These are phyloP conservation scores for Drosophila nigromelanica DNA, from an alignment of 1,140 invertebrate genomes.

Conservation along the genomic window DNA sequence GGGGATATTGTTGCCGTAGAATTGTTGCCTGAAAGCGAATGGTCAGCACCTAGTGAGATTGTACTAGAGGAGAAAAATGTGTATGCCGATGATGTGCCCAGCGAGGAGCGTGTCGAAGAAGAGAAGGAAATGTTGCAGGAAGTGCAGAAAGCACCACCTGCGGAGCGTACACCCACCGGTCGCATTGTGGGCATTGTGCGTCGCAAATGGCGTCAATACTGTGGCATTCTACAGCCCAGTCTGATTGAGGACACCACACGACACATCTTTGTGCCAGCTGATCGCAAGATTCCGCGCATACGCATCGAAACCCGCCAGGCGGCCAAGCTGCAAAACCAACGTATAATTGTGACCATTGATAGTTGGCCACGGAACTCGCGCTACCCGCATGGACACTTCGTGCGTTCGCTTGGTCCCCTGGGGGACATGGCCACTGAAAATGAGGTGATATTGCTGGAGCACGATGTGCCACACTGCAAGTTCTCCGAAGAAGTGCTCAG, in stretches of 20 bases:
- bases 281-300: conserved; percentile 95
- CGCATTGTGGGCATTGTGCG: conserved; percentile 97
- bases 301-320: conserved; percentile 96
- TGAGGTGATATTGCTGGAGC: conserved; percentile 97
- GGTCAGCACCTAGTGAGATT: conserved; percentile 94
- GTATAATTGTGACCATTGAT: conserved; percentile 96
- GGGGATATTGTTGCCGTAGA: conserved; percentile 97
- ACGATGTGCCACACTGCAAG: conserved; percentile 97
- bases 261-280: conserved; percentile 95
- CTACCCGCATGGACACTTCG: conserved; percentile 93
- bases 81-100: conserved; percentile 89
- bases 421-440: conserved; percentile 97
- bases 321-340: conserved; percentile 90
- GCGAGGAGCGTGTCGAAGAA: conserved; percentile 82
- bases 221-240: conserved; percentile 95
- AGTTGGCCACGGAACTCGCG: conserved; percentile 95
- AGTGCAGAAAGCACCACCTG: conserved; percentile 78
- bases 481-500: conserved; percentile 97
- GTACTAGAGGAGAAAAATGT: conserved; percentile 92
- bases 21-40: conserved; percentile 94
- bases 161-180: conserved; percentile 88
- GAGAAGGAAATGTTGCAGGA: conserved; percentile 68
- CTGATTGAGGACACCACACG: conserved; percentile 88
- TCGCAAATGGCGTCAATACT: conserved; percentile 98
- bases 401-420: conserved; percentile 90